These are phyloP conservation scores for Physella acuta DNA, from an alignment of 1,140 invertebrate genomes.

Conservation along the genomic window DNA sequence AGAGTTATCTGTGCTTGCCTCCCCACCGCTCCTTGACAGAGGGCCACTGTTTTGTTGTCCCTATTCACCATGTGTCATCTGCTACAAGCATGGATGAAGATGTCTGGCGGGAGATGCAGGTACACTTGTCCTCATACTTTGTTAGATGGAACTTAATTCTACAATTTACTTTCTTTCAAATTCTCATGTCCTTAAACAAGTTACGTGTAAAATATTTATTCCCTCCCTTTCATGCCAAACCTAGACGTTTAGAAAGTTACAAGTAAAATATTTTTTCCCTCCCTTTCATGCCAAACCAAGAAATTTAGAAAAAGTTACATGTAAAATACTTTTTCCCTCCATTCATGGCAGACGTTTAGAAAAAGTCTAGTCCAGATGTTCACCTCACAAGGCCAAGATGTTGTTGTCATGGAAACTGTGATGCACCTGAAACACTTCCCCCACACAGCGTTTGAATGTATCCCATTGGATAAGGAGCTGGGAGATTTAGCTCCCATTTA, in stretches of 20 bases:
- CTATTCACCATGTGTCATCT: conserved; percentile 78
- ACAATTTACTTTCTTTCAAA: no score
- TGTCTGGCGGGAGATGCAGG: conserved; percentile 84
- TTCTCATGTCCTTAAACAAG: no score
- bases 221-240: no score
- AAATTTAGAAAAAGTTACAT: no score
- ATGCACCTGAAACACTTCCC: conserved; percentile 73
- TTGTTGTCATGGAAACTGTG: conserved; percentile 90
- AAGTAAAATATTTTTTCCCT: no score
- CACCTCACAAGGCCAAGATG: conserved; percentile 69
- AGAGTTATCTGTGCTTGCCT: conserved; percentile 78
- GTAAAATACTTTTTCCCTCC: neutral
- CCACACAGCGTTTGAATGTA: conserved; percentile 86
- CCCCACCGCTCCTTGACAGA: conserved; percentile 75
- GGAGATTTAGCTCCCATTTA: conserved; percentile 89
- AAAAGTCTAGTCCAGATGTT: conserved; percentile 80
- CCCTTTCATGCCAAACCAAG: no score
- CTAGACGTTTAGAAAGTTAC: no score
- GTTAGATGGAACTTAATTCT: no score
- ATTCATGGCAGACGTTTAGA: conserved; percentile 68
- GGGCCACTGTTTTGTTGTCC: conserved; percentile 85
- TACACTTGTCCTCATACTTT: no score
- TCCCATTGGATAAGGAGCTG: conserved; percentile 80
- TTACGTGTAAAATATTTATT: no score
- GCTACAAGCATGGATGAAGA: conserved; percentile 88